Evolutionary conservation across 2,888 invertebrate genomes (phyloP), one percentile per base, ranked within the genome.

Genomic region (Tanypteryx hageni): DNA sequence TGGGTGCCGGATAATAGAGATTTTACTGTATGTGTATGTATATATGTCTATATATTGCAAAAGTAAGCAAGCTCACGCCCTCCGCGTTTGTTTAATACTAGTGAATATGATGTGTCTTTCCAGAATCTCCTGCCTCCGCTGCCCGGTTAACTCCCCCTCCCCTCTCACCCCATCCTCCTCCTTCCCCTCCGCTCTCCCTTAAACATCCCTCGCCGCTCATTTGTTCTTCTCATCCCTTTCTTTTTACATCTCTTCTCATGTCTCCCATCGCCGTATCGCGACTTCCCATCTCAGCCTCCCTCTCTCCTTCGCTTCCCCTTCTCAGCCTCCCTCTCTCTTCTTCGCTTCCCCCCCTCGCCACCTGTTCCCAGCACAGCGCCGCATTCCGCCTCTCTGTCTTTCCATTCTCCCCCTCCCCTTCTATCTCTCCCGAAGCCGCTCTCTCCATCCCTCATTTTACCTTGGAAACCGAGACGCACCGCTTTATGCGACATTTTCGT

Each of bases 261-360:
- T 14, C 31, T 86, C 59, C 16, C 27, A 16, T 68, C 27, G 11
- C 76, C 76, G 13, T 89, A 89, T 89, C 89, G 27, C 59, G 18
- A 44, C 61, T 13, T 18, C 68, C 64, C 89, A 64, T 89, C 89
- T 86, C 57, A 18, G 16, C 86, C 44, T 64, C 58, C 56, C 27
- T 27, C 18, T 11, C 83, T 83, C 44, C 57, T 16, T 44, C 83
- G n/a, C 18, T 18, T 56, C 64, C 64, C 64, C 16, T 11, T 11
- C n/a, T n/a, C 11, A 5, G 64, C 16, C 64, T 64, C 64, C 16
- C 64, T 64, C 64, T 83, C 56, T 83, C 83, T 27, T 5, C 56
- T 57, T 44, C 44, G 44, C 44, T 44, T 5, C 44, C 44, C 44
- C 44, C 56, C n/a, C 56, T 16, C 57, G 2, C 83, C 57, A 44